These are phyloP conservation scores for Myripristis jacobus DNA, from an alignment of 2,797 vertebrate species.

Conservation along the genomic window DNA sequence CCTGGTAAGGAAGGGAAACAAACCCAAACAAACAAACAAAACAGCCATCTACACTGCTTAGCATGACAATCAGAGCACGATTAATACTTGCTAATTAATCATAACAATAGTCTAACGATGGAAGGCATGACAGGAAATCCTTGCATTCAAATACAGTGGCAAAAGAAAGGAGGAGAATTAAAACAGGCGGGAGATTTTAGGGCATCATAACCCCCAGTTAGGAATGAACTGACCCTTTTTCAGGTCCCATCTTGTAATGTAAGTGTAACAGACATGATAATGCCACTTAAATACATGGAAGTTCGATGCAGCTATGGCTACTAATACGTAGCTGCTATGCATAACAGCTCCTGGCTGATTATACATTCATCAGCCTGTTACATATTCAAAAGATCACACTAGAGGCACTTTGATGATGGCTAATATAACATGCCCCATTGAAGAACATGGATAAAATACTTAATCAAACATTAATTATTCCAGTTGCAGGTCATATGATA, in stretches of 20 bases:
- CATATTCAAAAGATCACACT: slow-evolving; percentile 77
- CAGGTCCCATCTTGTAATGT: slow-evolving; percentile 23
- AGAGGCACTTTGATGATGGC: slow-evolving; percentile 70
- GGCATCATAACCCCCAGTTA: slow-evolving; percentile 42
- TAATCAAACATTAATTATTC: slow-evolving; percentile 75
- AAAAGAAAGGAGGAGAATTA: slow-evolving; percentile 56
- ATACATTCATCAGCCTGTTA: slow-evolving; percentile 76
- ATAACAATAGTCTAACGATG: slow-evolving; percentile 54
- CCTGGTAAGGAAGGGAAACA: slow-evolving; percentile 62
- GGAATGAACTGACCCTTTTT: slow-evolving; percentile 58
- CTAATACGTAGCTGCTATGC: slow-evolving; percentile 55
- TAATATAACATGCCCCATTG: slow-evolving; percentile 67
- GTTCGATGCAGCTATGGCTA: slow-evolving; percentile 46
- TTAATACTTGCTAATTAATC: slow-evolving; percentile 78
- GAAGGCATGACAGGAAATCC: slow-evolving; percentile 52
- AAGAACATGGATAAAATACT: slow-evolving; percentile 51
- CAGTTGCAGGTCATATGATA: slow-evolving; percentile 56
- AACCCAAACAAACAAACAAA: slow-evolving; percentile 34
- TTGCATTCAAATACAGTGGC: slow-evolving; percentile 49
- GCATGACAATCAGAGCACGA: slow-evolving; percentile 69
- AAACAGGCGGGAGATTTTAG: slow-evolving; percentile 29
- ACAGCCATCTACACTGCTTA: slow-evolving; percentile 62
- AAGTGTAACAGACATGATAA: slow-evolving; percentile 57
- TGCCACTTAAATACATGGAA: slow-evolving; percentile 32
- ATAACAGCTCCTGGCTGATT: slow-evolving; percentile 63